Conservation (phyloP, 2,888 invertebrate genomes). For the Acanthococcus lagerstroemiae region DNA sequence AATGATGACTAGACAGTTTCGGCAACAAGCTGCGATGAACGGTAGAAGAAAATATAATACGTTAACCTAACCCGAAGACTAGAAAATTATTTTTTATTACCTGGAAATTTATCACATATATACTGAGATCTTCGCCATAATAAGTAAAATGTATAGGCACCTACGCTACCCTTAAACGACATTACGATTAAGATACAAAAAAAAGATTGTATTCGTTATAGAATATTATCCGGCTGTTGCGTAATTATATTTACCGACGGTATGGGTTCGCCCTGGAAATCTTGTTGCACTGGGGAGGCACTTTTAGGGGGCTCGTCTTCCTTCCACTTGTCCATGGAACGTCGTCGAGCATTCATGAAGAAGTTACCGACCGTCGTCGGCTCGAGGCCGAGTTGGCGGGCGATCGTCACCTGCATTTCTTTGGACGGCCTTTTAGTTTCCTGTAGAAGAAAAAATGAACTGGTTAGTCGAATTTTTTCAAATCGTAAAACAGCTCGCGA, state of each 20-base stretch:
- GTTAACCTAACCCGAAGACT: background rate
- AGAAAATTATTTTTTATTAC: background rate
- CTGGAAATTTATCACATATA: conserved; percentile 3
- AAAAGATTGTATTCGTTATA: conserved; percentile 13
- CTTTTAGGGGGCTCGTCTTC: conserved; percentile 70
- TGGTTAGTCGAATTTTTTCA: background rate
- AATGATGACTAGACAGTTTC: background rate
- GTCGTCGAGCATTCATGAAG: conserved; percentile 99
- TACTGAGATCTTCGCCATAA: background rate
- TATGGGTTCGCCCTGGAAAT: conserved; percentile 29
- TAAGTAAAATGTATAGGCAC: background rate
- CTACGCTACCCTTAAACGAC: background rate
- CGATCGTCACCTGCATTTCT: conserved; percentile 99
- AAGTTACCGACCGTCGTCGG: conserved; percentile 98
- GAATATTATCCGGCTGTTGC: conserved; percentile 28
- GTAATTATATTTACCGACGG: conserved; percentile 26
- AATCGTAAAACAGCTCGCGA: background rate
- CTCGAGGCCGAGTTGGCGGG: conserved; percentile 89
- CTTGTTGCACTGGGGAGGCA: conserved; percentile 43
- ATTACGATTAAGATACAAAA: background rate
- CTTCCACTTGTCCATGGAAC: conserved; percentile 97
- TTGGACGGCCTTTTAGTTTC: conserved; percentile 98
- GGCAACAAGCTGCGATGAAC: background rate
- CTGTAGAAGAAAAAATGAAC: conserved; percentile 46
- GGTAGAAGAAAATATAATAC: background rate